Percentiles rank a stretch among this genome's conserved stretches.
Evolutionary conservation across 2,888 invertebrate genomes (phyloP).

Genomic region (Cheilosia vulpina): DNA sequence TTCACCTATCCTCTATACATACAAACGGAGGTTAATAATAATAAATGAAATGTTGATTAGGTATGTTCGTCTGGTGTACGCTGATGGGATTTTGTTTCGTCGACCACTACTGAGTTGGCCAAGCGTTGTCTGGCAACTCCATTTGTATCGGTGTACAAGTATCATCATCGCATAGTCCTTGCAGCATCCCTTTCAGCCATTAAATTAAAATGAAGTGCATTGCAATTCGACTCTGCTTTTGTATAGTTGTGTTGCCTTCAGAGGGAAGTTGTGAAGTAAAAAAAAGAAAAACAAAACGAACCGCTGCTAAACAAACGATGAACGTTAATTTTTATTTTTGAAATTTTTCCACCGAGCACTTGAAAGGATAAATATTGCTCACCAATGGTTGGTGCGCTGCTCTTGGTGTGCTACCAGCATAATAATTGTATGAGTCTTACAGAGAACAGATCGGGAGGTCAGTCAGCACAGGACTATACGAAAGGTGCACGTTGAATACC

Average conservation of each 20-base stretch:
- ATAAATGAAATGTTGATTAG: slow-evolving; percentile 53
- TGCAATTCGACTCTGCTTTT: slow-evolving; percentile 45
- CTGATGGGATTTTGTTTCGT: slow-evolving; percentile 50
- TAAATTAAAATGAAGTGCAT: slow-evolving; percentile 69
- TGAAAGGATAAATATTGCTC: slow-evolving; percentile 56
- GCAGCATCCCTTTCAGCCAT: slow-evolving; percentile 39
- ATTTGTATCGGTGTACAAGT: slow-evolving; percentile 31
- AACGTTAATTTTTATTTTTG: slow-evolving; percentile 53
- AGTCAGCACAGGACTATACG: not conserved
- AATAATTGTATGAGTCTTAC: slow-evolving; percentile 48
- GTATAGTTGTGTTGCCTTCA: slow-evolving; percentile 1
- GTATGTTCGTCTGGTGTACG: slow-evolving; percentile 34
- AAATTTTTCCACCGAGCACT: slow-evolving; percentile 32
- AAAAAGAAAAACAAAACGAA: slow-evolving; percentile 11
- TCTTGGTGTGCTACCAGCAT: slow-evolving; percentile 24
- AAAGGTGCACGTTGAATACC: no score
- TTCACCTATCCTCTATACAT: slow-evolving; percentile 4
- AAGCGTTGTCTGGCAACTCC: slow-evolving; percentile 23
- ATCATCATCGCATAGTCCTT: slow-evolving; percentile 45
- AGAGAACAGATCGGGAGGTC: slow-evolving; percentile 11
- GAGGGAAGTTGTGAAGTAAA: slow-evolving; percentile 3
- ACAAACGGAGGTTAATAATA: slow-evolving; percentile 51
- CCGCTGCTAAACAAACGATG: slow-evolving; percentile 26
- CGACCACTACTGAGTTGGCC: slow-evolving; percentile 11
- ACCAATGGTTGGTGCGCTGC: not conserved